Evolutionary conservation across 2,797 vertebrate genomes (phyloP), one percentile per base, ranked within the genome.

Genomic region (Sebastes diploproa): DNA sequence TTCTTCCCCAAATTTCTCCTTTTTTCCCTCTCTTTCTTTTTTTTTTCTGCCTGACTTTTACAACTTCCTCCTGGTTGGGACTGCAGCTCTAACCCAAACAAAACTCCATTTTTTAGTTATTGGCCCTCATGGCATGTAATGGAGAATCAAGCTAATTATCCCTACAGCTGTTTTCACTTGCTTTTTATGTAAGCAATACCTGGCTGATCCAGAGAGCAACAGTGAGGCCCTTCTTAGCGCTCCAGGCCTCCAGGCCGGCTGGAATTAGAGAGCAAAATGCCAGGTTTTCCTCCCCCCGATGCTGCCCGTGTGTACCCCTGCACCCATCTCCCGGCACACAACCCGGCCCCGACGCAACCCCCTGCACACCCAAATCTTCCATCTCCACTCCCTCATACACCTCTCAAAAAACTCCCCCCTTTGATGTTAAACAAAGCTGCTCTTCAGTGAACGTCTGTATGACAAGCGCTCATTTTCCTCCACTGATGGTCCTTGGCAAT

Each of bases 121-220:
- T 97, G 95, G 96, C 95, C 96, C 96, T 95, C 96, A 94, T 91
- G 95, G 96, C 95, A 96, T 97, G 97, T 97, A 96, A 96, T 95
- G 96, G 97, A 97, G 96, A 96, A 96, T 97, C 94, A 96, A 97
- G 95, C 95, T 97, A 97, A 98, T 97, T 97, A 97, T 96, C 95
- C 90, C 95, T 96, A 96, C 97, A 97, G 96, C 96, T 97, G 96
- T 96, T 97, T 97, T 96, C 95, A 96, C 96, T 97, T 97, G 96
- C 95, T 95, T 97, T 97, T 97, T 97, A 98, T 96, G 96, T 97
- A 97, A 97, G 96, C 96, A 97, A 98, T 97, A 97, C 96, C 96
- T 96, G 95, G 93, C 96, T 97, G 97, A 97, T 97, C 96, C 96
- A 95, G 92, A 96, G 97, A 97, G 95, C 94, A 96, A 97, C 96